Conservation (phyloP, 1,140 invertebrate species). For the Homarus americanus region DNA sequence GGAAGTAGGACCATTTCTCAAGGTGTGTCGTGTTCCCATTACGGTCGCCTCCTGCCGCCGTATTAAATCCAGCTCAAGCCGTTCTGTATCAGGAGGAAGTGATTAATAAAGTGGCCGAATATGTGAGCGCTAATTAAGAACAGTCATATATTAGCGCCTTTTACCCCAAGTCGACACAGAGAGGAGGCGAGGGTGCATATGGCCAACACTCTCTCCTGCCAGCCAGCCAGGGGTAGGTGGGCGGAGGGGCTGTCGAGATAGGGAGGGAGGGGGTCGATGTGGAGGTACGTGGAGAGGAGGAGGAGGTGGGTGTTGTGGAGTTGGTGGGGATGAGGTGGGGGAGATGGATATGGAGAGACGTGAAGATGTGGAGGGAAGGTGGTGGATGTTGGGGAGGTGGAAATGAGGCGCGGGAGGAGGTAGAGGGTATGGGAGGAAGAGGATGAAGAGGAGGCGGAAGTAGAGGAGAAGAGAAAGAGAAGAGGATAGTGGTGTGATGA, state of each 20-base stretch:
- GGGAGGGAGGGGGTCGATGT: no score
- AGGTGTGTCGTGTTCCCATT: constrained; percentile 34
- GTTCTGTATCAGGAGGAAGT: constrained; percentile 16
- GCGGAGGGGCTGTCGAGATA: no score
- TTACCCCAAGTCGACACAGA: constrained; percentile 15
- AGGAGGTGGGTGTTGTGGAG: no score
- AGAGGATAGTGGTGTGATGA: background rate
- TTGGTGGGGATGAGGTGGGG: no score
- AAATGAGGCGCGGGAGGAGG: no score
- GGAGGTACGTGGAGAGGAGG: no score
- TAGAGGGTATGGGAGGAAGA: background rate
- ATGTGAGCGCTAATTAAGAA: constrained; percentile 38
- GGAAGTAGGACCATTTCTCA: constrained; percentile 31
- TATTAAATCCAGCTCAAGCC: constrained; percentile 36
- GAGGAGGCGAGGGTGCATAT: background rate
- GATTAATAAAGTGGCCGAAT: constrained; percentile 44
- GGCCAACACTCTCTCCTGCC: background rate
- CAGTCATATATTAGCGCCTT: constrained; percentile 28
- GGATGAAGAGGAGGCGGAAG: background rate
- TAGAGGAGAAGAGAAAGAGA: background rate
- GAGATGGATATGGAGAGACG: no score
- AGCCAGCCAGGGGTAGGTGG: no score
- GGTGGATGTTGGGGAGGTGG: no score
- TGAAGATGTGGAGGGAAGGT: no score
- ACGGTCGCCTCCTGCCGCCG: constrained; percentile 1